Percentiles rank a stretch among this genome's conserved stretches.
Evolutionary conservation across 2,888 invertebrate genomes (phyloP).

Genomic region (Micropterix aruncella): DNA sequence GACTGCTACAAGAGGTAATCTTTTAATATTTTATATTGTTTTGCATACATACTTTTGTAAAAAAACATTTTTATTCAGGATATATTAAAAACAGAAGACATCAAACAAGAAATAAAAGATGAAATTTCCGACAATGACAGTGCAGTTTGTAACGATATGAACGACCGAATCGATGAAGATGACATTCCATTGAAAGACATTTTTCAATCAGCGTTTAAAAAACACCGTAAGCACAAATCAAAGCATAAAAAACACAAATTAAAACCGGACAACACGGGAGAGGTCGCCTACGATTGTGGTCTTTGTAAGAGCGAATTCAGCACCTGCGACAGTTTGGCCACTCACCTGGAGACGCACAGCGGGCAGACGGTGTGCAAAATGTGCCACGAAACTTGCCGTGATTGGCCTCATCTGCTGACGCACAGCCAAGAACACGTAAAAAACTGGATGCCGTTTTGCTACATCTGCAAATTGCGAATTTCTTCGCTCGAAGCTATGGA

Average conservation of each 20-base stretch:
- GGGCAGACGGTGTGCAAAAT: conserved; percentile 15
- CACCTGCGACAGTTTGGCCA: background rate
- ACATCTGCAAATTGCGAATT: conserved; percentile 18
- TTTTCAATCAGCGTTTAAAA: too few relatives aligned
- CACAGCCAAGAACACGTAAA: conserved; percentile 20
- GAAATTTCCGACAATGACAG: conserved; percentile 1
- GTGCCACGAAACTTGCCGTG: conserved; percentile 16
- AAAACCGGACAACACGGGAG: too few relatives aligned
- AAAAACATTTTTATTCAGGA: background rate
- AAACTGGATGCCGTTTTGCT: conserved; percentile 16
- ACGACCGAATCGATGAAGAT: background rate
- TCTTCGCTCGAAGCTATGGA: conserved; percentile 16
- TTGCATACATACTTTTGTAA: too few relatives aligned
- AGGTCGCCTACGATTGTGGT: too few relatives aligned
- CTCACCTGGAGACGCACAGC: conserved; percentile 3
- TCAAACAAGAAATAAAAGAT: background rate
- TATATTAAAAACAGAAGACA: background rate
- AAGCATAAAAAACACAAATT: background rate
- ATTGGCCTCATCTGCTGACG: conserved; percentile 18
- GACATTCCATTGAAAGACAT: background rate
- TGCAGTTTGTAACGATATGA: background rate
- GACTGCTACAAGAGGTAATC: background rate
- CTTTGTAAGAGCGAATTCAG: background rate
- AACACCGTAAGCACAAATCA: background rate
- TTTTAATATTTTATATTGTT: too few relatives aligned